These are phyloP conservation scores for Dendrophyllia cribrosa DNA, from an alignment of 64 coral and sea anemone genomes.

Conservation along the genomic window DNA sequence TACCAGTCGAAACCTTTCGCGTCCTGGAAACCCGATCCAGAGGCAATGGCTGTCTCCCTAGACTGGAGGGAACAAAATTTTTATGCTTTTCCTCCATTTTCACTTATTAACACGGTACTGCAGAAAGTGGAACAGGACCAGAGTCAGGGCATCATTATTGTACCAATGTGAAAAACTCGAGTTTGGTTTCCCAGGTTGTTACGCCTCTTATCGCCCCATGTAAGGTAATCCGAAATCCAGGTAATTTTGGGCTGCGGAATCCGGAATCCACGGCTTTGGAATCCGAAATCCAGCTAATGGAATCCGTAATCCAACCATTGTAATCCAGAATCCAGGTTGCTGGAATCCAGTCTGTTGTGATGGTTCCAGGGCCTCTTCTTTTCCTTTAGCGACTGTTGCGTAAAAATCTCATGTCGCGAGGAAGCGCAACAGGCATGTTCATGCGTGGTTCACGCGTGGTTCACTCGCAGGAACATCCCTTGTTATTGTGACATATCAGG, in stretches of 20 bases:
- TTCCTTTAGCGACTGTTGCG: background rate
- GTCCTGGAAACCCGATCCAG: constrained; percentile 39
- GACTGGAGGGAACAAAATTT: constrained; percentile 15
- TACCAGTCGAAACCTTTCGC: constrained; percentile 25
- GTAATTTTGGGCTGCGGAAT: constrained; percentile 12
- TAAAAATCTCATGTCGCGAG: background rate
- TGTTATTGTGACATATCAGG: background rate
- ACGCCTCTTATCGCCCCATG: background rate
- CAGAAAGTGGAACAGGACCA: constrained; percentile 8
- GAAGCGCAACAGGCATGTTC: no score
- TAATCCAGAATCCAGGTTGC: no score
- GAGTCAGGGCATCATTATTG: no score
- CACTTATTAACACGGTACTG: constrained; percentile 11
- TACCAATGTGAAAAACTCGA: no score
- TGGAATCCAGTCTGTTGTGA: no score
- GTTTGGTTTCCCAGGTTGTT: no score
- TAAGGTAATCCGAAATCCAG: constrained; percentile 32
- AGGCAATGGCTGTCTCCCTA: constrained; percentile 33
- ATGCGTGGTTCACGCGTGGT: background rate
- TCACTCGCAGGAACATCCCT: constrained; percentile 13
- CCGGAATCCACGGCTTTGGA: no score
- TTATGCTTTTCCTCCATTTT: constrained; percentile 68
- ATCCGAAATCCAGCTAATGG: constrained; percentile 4
- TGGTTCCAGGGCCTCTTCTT: no score
- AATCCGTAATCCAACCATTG: background rate